Evolutionary conservation across 2,113 vertebrate genomes (phyloP).

Genomic region (Ifrita kowaldi): DNA sequence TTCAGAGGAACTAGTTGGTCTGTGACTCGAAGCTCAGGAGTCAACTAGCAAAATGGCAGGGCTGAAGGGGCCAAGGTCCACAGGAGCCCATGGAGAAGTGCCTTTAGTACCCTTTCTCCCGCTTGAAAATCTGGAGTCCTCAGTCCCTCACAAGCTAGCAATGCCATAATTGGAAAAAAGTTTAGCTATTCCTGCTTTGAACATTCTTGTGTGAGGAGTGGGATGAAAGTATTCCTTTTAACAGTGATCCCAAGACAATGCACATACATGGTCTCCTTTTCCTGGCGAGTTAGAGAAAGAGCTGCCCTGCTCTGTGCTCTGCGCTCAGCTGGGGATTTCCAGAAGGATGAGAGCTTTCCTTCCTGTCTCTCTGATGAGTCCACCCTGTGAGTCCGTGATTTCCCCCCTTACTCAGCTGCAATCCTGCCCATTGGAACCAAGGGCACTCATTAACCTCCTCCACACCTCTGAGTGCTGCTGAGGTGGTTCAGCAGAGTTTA

Average conservation of each 20-base stretch:
- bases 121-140: background rate
- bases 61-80: background rate
- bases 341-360: background rate
- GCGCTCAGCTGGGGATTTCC: background rate
- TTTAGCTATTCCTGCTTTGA: background rate
- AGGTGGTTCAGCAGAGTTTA: background rate
- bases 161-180: background rate
- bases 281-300: background rate
- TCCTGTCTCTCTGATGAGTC: background rate
- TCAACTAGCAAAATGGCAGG: background rate
- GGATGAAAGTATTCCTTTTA: background rate
- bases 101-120: background rate
- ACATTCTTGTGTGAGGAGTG: background rate
- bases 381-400: background rate
- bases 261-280: background rate
- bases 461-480: fast-evolving
- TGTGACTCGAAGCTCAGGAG: background rate
- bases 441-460: background rate
- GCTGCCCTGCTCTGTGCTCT: fast-evolving
- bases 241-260: background rate
- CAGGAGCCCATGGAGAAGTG: background rate
- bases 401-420: background rate
- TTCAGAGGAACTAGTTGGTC: background rate
- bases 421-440: background rate
- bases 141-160: background rate